phyloP scores from a whole-genome alignment of 1,140 invertebrate genomes.

The Protaetia brevitarsis region DNA sequence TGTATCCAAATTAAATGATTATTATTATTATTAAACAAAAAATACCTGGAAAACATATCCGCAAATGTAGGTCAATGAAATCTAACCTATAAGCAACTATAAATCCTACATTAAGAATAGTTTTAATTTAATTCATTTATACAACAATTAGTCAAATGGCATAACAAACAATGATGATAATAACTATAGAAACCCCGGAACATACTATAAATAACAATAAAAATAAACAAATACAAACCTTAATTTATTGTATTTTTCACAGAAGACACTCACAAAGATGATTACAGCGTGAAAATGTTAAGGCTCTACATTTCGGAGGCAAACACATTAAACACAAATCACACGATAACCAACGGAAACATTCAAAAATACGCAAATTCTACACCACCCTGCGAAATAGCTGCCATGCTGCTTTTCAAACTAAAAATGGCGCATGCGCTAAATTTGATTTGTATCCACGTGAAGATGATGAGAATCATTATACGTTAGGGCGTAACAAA shows the following conservation, averaged over 20 bases:
- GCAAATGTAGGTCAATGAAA: too few relatives aligned
- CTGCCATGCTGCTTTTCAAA: constrained; percentile 32
- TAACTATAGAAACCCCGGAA: neutral
- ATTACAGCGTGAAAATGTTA: neutral
- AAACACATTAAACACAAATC: neutral
- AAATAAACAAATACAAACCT: constrained; percentile 14
- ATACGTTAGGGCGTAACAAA: constrained; percentile 13
- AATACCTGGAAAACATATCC: too few relatives aligned
- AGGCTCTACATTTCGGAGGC: neutral
- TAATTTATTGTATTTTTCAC: constrained; percentile 16
- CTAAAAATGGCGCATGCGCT: constrained; percentile 26
- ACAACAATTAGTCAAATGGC: neutral
- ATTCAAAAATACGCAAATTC: constrained; percentile 27
- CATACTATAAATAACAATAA: constrained; percentile 4
- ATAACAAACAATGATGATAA: neutral
- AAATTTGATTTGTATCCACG: constrained; percentile 25
- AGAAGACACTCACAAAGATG: constrained; percentile 6
- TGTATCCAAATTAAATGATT: too few relatives aligned
- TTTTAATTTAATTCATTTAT: neutral
- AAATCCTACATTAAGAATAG: too few relatives aligned
- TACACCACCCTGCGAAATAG: constrained; percentile 26
- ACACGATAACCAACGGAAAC: constrained; percentile 12
- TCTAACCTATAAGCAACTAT: too few relatives aligned
- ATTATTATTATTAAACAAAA: too few relatives aligned
- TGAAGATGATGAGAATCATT: constrained; percentile 19